Evolutionary conservation across 2,888 invertebrate species (phyloP), one percentile per base, ranked within the genome.

Genomic region (Leucoptera coffeella): DNA sequence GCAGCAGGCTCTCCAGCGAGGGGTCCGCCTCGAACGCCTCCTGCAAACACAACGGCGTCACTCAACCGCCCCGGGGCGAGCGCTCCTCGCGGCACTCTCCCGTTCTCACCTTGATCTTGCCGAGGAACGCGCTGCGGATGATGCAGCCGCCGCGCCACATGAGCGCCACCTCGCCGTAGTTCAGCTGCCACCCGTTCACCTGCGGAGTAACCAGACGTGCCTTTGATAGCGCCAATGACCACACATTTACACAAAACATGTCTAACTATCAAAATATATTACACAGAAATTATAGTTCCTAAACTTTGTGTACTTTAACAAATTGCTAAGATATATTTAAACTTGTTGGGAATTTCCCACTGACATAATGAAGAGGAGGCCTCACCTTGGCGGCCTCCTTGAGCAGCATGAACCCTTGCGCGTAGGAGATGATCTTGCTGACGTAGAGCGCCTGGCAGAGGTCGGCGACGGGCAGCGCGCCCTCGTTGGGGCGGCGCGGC

Each of bases 131-230:
- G 75, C 90, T 91, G 51, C 96, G 77, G 47, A 95, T 97, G 46
- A 97, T 97, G 55, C 96, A 97, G n/a, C 97, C 97, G 10, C 96
- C 96, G 34, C 97, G 80, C 99, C 99, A 99, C 97, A 99, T 99
- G 22, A 99, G 71, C 2, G 99, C 97, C 36, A 99, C 95, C 29
- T 91, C 91, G 26, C 97, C 99, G 47, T 95, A 94, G 67, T 99
- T 97, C 32, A 99, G 71, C 35, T 90, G 84, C 99, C 99, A 99
- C 4, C 82, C 78, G 48, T 92, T 84, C 1, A 43, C 51, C 67
- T 67, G 32, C n/a, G 12, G 12, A 10, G 11, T 3, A n/a, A n/a
- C n/a, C n/a, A 22, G 22, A 3, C 15, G 14, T 4, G 4, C 5
- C 10, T 22, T 8, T 22, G n/a, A n/a, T n/a, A n/a, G n/a, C n/a